Conservation (phyloP, 2,113 vertebrate genomes). For the Syngnathoides biaculeatus region DNA sequence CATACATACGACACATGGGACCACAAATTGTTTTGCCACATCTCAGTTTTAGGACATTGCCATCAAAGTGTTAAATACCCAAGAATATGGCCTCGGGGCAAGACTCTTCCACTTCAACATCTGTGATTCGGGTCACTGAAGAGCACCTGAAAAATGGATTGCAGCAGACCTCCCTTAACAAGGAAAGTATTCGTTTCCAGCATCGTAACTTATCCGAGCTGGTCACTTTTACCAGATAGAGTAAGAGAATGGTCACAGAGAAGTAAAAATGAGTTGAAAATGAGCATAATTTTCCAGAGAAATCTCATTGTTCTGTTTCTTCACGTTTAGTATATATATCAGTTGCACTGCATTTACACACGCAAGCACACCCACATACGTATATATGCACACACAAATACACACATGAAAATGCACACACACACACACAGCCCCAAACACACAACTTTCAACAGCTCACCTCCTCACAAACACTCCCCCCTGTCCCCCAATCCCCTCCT, state of each 20-base stretch:
- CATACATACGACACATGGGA: constrained; percentile 29
- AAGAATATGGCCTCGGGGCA: constrained; percentile 60
- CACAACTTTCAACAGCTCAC: constrained; percentile 47
- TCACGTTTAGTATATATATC: constrained; percentile 37
- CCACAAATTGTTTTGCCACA: constrained; percentile 28
- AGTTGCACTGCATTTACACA: background rate
- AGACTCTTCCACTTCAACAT: constrained; percentile 50
- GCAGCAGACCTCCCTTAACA: constrained; percentile 50
- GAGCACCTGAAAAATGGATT: constrained; percentile 42
- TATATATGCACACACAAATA: constrained; percentile 13
- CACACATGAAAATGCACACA: constrained; percentile 11
- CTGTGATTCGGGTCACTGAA: constrained; percentile 61
- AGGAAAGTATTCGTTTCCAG: constrained; percentile 37
- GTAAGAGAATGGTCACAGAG: background rate
- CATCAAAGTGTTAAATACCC: constrained; percentile 66
- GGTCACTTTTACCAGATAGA: constrained; percentile 18
- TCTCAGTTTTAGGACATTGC: constrained; percentile 54
- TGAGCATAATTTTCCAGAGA: background rate
- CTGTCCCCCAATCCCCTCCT: constrained; percentile 27
- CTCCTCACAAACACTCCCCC: constrained; percentile 20
- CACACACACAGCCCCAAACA: constrained; percentile 9
- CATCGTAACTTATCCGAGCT: constrained; percentile 30
- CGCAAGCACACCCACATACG: constrained; percentile 24
- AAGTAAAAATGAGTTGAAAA: background rate
- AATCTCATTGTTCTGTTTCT: constrained; percentile 12